Evolutionary conservation across 1,140 invertebrate genomes (phyloP), one percentile per base, ranked within the genome.

Genomic region (Ceratosolen fusciceps): DNA sequence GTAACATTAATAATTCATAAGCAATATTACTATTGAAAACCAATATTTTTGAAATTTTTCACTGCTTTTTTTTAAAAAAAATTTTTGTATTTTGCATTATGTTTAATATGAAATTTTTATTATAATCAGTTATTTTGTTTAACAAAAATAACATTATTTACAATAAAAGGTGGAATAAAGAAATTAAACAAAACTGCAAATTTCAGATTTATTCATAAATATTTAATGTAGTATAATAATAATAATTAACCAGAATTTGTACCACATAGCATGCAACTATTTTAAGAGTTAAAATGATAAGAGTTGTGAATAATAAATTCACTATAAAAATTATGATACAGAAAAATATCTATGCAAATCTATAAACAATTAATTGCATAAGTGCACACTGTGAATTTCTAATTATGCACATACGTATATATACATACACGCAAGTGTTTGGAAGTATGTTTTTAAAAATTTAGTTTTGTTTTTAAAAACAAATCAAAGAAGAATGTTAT

Each of bases 1-100:
- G 26, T 58, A 74, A 26, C 54, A 58, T 74, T 29, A 16, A 74
- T 49, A 24, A 49, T 49, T 71, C 5, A 52, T n/a, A 58, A 73
- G 21, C 31, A 73, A 21, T 49, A 34, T 24, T 60, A 24, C 34
- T 7, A 10, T 10, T 58, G 10, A 34, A 62, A 62, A 34, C n/a
- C 14, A 3, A 34, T 37, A 34, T 19, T 16, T 52, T 21, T 52
- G 19, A 52, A 16, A 8, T 19, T 19, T 52, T 52, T 52, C 3
- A 52, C 19, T 52, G 49, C 10, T 16, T 52, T 52, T 65, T 58
- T 60, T 26, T 3, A 60, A 7, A 31, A 14, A 31, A 31, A 37
- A 37, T 65, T 62, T 62, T 34, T 34, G 34, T 34, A 10, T 19
- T 14, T 34, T 62, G 9, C 14, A 19, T 34, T 62, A 31, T 19